Evolutionary conservation across 1,140 invertebrate genomes (phyloP), one percentile per base, ranked within the genome.

Genomic region (Magallana gigas): DNA sequence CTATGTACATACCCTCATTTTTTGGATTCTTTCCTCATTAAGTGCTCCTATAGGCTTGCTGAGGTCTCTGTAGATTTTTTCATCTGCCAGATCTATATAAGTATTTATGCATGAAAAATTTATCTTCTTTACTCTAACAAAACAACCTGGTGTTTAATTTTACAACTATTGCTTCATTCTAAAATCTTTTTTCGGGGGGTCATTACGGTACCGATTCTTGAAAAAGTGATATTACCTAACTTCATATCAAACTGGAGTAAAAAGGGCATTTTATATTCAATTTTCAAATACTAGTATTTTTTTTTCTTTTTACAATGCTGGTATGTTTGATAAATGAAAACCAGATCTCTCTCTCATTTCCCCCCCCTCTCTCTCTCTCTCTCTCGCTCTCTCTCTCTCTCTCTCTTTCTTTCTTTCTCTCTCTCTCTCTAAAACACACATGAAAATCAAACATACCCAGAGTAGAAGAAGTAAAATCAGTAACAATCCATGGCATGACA

Each of bases 401-500:
- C 36, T 36, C 36, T 36, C 36, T 36, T 3, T 36, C 36, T 36
- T 3, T 36, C 36, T 36, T 3, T 36, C 36, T 36, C 1, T 36
- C 1, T 18, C 14, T 64, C 62, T n/a, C 1, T 16, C 9, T 7
- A 83, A 36, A 36, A 36, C 36, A 36, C 36, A 36, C 36, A 36
- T 36, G 36, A 36, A 36, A 36, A 36, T 36, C 36, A 36, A 36
- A 85, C 80, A 85, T 87, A 94, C 94, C 94, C 86, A 94, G 83
- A 0, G 80, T 48, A 23, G 84, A 64, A 88, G 92, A 93, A 59
- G 95, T 95, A 92, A 98, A 98, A 94, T 98, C 97, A 85, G 96
- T 96, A 87, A 98, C 94, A n/a, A 98, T 96, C 98, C 98, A 98
- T 6, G 98, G 98, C 95, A 98, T 98, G 57, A 98, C 96, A 80